These are phyloP conservation scores for Nycticorax nycticorax DNA, from an alignment of 2,113 vertebrate genomes.

Conservation along the genomic window DNA sequence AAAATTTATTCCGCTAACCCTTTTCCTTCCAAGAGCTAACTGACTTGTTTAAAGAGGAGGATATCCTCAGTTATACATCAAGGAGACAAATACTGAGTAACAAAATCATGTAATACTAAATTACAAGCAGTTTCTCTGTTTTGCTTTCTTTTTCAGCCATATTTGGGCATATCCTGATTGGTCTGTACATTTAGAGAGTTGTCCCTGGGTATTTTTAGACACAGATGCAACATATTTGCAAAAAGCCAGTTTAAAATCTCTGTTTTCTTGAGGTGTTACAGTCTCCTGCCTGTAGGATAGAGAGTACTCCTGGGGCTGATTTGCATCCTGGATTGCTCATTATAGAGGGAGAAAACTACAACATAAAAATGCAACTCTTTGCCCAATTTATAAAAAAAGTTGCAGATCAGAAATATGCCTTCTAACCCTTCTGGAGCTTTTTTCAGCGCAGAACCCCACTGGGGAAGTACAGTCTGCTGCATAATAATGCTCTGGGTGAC, in stretches of 20 bases:
- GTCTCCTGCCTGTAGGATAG: neutral
- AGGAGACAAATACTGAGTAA: neutral
- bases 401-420: neutral
- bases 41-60: neutral
- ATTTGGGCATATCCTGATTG: neutral
- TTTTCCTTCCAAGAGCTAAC: neutral
- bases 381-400: neutral
- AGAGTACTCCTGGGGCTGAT: neutral
- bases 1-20: neutral
- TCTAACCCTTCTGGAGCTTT: neutral
- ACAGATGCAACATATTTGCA: neutral
- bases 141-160: neutral
- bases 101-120: neutral
- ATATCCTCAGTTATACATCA: neutral
- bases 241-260: neutral
- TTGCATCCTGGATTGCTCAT: neutral
- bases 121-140: neutral
- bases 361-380: neutral
- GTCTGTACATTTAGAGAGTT: neutral
- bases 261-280: neutral
- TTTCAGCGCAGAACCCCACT: accelerated
- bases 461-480: neutral
- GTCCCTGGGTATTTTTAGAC: neutral
- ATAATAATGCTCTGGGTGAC: neutral
- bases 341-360: neutral